Conservation (phyloP, 2,113 vertebrate species). For the Nothoprocta pentlandii region DNA sequence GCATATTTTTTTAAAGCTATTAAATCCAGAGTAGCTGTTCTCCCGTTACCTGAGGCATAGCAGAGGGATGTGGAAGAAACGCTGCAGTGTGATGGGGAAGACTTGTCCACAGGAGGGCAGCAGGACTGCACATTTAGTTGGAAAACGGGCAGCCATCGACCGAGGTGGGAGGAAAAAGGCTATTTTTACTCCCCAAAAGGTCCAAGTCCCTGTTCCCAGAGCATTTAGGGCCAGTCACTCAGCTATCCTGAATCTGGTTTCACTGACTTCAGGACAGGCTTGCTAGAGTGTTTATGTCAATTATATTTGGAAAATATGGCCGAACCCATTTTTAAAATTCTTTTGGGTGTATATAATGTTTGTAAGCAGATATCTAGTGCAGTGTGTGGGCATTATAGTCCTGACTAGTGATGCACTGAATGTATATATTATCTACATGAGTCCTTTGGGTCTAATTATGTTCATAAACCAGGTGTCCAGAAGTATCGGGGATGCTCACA, state of each 20-base stretch:
- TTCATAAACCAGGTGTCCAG: not conserved
- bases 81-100: not conserved
- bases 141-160: not conserved
- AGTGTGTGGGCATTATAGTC: rapidly evolving
- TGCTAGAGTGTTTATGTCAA: not conserved
- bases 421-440: not conserved
- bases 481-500: not conserved
- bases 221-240: not conserved
- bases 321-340: rapidly evolving
- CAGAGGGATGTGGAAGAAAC: not conserved
- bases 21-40: rapidly evolving
- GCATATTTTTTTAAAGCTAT: rapidly evolving
- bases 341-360: rapidly evolving
- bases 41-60: not conserved
- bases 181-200: not conserved
- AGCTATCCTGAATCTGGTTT: not conserved
- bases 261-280: not conserved
- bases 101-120: slow-evolving; percentile 59
- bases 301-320: rapidly evolving
- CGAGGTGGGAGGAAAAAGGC: rapidly evolving
- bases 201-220: not conserved
- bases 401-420: not conserved
- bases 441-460: not conserved
- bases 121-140: not conserved
- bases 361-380: rapidly evolving